A percentile compares a stretch with the other conserved stretches of the same genome.
Evolutionary conservation across 2,797 vertebrate species (phyloP).

Genomic region (Diceros bicornis): DNA sequence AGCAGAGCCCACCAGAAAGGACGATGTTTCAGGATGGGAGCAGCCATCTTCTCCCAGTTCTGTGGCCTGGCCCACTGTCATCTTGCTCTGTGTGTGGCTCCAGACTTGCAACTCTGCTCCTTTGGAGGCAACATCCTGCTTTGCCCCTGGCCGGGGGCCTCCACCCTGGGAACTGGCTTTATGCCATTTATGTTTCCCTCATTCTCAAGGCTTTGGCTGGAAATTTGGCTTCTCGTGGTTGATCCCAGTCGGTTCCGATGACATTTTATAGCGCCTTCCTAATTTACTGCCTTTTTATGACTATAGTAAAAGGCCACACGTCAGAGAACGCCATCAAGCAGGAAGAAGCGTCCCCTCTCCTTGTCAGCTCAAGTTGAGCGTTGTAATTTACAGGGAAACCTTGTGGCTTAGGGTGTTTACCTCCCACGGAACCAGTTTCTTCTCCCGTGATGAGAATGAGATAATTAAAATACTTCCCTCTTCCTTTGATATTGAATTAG

Average conservation of each 20-base stretch:
- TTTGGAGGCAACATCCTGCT: not conserved
- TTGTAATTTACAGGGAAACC: conserved; percentile 74
- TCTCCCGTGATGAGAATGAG: conserved; percentile 76
- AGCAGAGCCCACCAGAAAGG: not conserved
- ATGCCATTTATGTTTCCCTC: conserved; percentile 29
- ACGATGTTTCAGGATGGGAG: too few species aligned
- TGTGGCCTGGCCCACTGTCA: not conserved
- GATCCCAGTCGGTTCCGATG: conserved; percentile 71
- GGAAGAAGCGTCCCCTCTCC: conserved; percentile 66
- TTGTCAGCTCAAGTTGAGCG: conserved; percentile 73
- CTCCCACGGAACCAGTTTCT: conserved; percentile 75
- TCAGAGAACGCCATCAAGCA: conserved; percentile 79
- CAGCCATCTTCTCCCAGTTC: not conserved
- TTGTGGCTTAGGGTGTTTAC: conserved; percentile 72
- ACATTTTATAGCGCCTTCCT: conserved; percentile 74
- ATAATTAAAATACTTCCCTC: conserved; percentile 79
- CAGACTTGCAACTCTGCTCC: not conserved
- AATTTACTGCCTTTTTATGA: conserved; percentile 79
- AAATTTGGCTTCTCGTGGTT: conserved; percentile 64
- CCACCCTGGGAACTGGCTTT: not conserved
- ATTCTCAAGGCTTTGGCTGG: conserved; percentile 64
- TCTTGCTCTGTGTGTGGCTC: not conserved
- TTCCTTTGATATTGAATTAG: conserved; percentile 73
- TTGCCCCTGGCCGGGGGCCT: not conserved
- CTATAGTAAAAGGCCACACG: conserved; percentile 79